Evolutionary conservation across 1,140 invertebrate genomes (phyloP), one percentile per base, ranked within the genome.

Genomic region (Mylabris phalerata): DNA sequence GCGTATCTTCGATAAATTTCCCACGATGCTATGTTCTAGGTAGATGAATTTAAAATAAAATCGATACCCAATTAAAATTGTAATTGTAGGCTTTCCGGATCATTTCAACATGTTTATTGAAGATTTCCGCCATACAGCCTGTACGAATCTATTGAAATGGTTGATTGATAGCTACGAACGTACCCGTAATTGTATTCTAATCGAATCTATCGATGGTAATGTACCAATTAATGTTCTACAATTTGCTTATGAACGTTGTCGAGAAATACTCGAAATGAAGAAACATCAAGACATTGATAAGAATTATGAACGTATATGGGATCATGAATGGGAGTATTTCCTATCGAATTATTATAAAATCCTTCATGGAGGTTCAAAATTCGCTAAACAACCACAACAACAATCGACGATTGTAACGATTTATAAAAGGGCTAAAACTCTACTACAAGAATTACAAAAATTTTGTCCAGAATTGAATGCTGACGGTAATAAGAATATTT

Each of bases 21-120:
- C 93, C 92, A 0, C 80, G 93, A 39, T 93, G 90, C 67, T 95
- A 92, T 73, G 90, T 92, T 57, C 82, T 71, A 55, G 67, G 65
- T 67, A 86, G 87, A 38, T 45, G 19, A 9, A 11, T 46, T 40
- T 40, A 1, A 2, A 40, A 40, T 10, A 10, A 40, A 40, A 40
- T 40, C 19, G 19, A 19, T 19, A 19, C 19, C 1, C 19, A 19
- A 19, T 19, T 19, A 19, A 19, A 19, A 19, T 19, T 19, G 19
- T 19, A 19, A 19, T 19, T 52, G 6, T 61, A 63, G 69, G 71
- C 13, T 75, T 73, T 73, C 85, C 86, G 7, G 93, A 95, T 65
- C 93, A 95, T 68, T 82, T 93, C 69, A 82, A 84, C 60, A 87
- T 92, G 57, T 96, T 96, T 68, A 80, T 93, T 45, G 90, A 95